Evolutionary conservation across 1,140 invertebrate species (phyloP), one percentile per base, ranked within the genome.

Genomic region (Pseudomyrmex pallidus): DNA sequence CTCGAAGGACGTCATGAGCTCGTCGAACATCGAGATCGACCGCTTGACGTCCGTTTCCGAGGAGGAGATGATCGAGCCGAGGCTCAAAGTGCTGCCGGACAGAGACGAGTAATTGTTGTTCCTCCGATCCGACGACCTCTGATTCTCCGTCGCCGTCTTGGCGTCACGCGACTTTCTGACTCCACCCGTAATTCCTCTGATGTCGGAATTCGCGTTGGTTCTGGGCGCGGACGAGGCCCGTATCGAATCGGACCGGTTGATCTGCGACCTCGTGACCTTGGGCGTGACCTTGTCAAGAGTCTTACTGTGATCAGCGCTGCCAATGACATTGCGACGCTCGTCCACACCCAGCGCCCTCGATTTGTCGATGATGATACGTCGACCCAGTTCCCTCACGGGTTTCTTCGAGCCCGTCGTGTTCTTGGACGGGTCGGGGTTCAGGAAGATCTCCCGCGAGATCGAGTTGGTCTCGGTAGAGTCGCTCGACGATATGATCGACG

Each of bases 1-100:
- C 67, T 95, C 95, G 86, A 95, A 95, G 78, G 95, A 94, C 67
- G 93, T 94, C 64, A 95, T 93, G 77, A 95, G 90, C 86, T 95
- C 95, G 86, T 95, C 95, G 84, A 95, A 95, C 76, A 92, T 70
- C 0, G 90, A 94, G 72, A 91, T 92, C 48, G 93, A 93, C 46
- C 91, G 89, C 77, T 93, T 94, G 22, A 92, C 83, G 22, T 92
- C 91, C 15, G 87, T 7, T 10, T 93, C 92, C 48, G 90, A 91
- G 66, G 74, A 76, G 12, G 92, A 93, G 2, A 94, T 87, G 44
- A 94, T 92, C 0, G 94, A 95, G 82, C 91, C 94, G 1, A 95
- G 82, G 82, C 94, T 95, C 5, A 95, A 87, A 77, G 91, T 94
- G 66, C 94, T 95, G 17, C 92, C 88, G 52, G 88, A 94, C 5